Conservation (phyloP, 2,113 vertebrate species). For the Alexandromys fortis region DNA sequence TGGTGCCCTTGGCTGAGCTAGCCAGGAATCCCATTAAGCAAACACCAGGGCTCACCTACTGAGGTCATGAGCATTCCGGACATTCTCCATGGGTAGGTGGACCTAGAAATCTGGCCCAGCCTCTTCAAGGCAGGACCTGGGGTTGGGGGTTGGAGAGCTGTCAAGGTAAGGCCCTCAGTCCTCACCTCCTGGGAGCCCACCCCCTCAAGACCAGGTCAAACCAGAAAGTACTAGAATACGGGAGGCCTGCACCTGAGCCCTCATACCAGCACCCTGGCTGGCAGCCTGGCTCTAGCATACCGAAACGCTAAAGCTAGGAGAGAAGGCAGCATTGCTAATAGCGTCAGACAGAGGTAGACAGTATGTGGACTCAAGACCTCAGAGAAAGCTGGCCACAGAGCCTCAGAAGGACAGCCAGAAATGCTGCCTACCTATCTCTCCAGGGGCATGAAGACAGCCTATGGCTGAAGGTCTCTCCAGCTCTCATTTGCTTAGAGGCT, state of each 20-base stretch:
- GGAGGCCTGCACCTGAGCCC: background rate
- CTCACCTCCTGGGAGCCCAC: background rate
- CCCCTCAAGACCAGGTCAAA: background rate
- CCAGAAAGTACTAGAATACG: background rate
- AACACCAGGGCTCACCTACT: conserved; percentile 58
- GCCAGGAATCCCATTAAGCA: conserved; percentile 70
- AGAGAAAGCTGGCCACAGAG: background rate
- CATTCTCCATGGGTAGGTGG: conserved; percentile 61
- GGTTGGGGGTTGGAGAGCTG: background rate
- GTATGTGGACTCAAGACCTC: background rate
- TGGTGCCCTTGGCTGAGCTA: background rate
- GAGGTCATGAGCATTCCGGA: conserved; percentile 66
- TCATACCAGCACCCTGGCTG: background rate
- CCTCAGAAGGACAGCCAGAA: background rate
- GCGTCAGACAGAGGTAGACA: background rate
- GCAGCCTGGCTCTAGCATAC: background rate
- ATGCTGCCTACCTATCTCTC: background rate
- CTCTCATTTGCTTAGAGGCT: background rate
- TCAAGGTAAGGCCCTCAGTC: background rate
- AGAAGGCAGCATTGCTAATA: accelerated
- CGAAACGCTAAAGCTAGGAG: background rate
- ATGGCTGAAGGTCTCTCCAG: background rate
- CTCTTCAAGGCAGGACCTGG: background rate
- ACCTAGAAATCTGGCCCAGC: conserved; percentile 1
- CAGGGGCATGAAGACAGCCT: background rate